Base-by-base conservation (phyloP, 2,888 invertebrate genomes). In the Trilocha varians region DNA sequence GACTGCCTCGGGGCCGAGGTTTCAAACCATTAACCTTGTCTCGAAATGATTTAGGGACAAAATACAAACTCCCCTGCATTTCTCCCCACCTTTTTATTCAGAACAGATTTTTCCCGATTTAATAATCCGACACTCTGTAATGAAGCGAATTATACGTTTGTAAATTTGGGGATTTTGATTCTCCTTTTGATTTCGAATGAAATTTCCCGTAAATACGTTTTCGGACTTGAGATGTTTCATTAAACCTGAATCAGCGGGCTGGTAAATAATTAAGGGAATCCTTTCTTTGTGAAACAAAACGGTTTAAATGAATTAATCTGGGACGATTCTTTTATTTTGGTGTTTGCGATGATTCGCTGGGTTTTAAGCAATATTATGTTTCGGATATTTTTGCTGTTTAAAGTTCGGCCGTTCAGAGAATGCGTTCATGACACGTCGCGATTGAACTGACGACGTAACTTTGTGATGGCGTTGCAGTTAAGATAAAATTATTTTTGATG, bases 11-110 rank as follows among this genome's bases (percentile, higher is more conserved):
- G 65, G 71, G 68, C 72, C 67, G 67, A 51, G 63, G 64, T 72
- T 77, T 70, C 73, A 70, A 74, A 74, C 82, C 80, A 83, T 83
- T 83, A 82, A 82, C 79, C 79, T 78, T 79, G 80, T 78, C 78
- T 70, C 63, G 69, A 69, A 64, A 79, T 83, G 80, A 80, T 83
- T 83, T 83, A 83, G 69, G 67, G 63, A 62, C 58, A 66, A 69
- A 79, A 78, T 76, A 72, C 75, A 70, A 70, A 74, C 75, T 76
- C 71, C 60, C 69, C 65, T 62, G 62, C 68, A 67, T 71, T 70
- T 65, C 49, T 55, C 42, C 43, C 51, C 65, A 59, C 62, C 57
- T 61, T 67, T 62, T 75, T 69, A 65, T 65, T 62, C 49, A 49
- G 57, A 70, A 70, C 74, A 72, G 75, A 78, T 78, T 79, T 76